Evolutionary conservation across 1,140 invertebrate genomes (phyloP), one percentile per base, ranked within the genome.

Genomic region (Drosophila busckii): DNA sequence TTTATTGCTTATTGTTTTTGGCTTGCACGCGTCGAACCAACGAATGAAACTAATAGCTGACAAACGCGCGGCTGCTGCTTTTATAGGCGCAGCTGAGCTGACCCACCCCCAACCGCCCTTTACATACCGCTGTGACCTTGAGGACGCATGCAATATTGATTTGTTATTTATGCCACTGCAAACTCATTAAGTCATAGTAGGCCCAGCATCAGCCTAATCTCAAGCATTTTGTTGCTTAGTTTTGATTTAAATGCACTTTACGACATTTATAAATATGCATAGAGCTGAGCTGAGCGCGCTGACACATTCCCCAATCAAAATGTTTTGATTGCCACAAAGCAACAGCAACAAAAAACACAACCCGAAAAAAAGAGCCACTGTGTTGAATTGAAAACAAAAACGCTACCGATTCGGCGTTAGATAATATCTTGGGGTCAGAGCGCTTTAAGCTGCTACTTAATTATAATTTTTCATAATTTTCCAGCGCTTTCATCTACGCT

Each of bases 381-480:
- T 71, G 45, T 71, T 58, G 63, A 66, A 71, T 69, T 42, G 31
- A 37, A 55, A 59, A 58, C 40, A 20, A 58, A 76, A 45, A 53
- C 48, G 73, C 71, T 80, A 78, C 71, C 44, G 67, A 61, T 62
- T 71, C n/a, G n/a, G n/a, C n/a, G n/a, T 63, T 15, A 28, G 13
- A 59, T 70, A 37, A 29, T 46, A 66, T 52, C 32, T 50, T 26
- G 9, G 15, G 46, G 48, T 48, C 44, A 42, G 17, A 28, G 29
- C 46, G 16, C 48, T 50, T 55, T 80, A 64, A 71, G 53, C 54
- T 64, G 42, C n/a, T n/a, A n/a, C n/a, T 37, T 80, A 80, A 80
- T 80, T 80, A 78, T 68, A 80, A 78, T 80, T 78, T n/a, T 68
- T 80, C 63, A 78, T 67, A 67, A 64, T 78, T 58, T 71, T 54